phyloP scores from a whole-genome alignment of 2,113 vertebrate genomes.

The Neotoma lepida region DNA sequence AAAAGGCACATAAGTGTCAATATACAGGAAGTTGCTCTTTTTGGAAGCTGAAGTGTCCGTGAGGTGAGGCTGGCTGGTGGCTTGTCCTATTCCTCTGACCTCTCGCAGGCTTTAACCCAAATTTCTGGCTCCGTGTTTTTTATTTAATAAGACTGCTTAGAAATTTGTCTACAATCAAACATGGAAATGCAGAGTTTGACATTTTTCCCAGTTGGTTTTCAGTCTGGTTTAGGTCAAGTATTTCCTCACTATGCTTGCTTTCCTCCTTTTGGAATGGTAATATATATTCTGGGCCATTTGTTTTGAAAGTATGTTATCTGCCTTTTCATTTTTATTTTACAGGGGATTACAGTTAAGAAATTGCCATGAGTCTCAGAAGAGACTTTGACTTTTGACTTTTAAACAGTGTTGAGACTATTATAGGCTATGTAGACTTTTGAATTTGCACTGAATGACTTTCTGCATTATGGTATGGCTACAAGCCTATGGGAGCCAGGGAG shows the following conservation, averaged over 20 bases:
- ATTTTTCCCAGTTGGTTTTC: not conserved
- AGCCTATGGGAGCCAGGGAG: not conserved
- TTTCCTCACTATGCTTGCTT: not conserved
- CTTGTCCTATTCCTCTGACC: no score
- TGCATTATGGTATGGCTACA: not conserved
- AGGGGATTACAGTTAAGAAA: not conserved
- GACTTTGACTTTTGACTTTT: not conserved
- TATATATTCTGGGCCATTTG: no score
- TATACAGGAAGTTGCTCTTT: no score
- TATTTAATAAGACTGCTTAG: no score
- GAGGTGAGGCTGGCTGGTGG: no score
- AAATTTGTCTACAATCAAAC: no score
- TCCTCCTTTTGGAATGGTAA: not conserved
- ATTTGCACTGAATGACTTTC: not conserved
- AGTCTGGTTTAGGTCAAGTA: not conserved
- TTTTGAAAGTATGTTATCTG: not conserved
- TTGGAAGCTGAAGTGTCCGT: no score
- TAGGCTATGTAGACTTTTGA: not conserved
- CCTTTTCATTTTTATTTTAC: not conserved
- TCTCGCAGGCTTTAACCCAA: no score
- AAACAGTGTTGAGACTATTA: not conserved
- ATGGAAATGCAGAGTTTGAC: not conserved
- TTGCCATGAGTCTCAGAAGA: not conserved
- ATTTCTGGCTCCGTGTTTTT: no score
- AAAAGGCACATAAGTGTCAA: no score